These are phyloP conservation scores for Hirtodrosophila duncani DNA, from an alignment of 2,888 invertebrate genomes.

Conservation along the genomic window DNA sequence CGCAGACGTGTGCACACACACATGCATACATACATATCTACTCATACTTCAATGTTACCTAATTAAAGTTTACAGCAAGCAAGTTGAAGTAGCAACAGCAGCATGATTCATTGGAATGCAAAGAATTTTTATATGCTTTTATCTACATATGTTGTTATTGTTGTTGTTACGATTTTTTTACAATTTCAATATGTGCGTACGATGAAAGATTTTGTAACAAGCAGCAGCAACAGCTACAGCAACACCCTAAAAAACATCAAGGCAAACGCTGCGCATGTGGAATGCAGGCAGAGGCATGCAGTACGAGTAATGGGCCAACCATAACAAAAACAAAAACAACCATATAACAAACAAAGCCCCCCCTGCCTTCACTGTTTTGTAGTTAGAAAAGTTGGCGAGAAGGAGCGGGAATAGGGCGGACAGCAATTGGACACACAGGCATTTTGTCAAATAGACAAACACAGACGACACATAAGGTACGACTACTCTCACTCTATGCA, in stretches of 20 bases:
- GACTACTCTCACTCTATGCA: conserved; percentile 50
- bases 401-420: conserved; percentile 13
- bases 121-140: conserved; percentile 69
- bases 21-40: conserved; percentile 41
- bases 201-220: conserved; percentile 70
- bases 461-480: conserved; percentile 35
- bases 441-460: conserved; percentile 32
- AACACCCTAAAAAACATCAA: conserved; percentile 68
- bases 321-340: conserved; percentile 49
- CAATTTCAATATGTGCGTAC: conserved; percentile 64
- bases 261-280: conserved; percentile 72
- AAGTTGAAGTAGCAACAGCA: conserved; percentile 54
- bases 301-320: conserved; percentile 64
- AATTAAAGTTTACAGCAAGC: conserved; percentile 65
- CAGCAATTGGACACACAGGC: conserved; percentile 17
- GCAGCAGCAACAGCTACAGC: conserved; percentile 30
- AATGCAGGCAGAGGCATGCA: too few relatives aligned
- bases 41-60: conserved; percentile 69
- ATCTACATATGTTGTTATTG: conserved; percentile 43
- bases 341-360: conserved; percentile 5
- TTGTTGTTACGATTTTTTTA: conserved; percentile 41
- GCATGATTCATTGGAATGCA: conserved; percentile 69
- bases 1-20: conserved; percentile 28
- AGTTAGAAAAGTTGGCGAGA: too few relatives aligned
- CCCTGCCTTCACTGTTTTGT: too few relatives aligned